Base-by-base conservation (phyloP, 1,140 invertebrate genomes). In the Zaprionus gabonicus region DNA sequence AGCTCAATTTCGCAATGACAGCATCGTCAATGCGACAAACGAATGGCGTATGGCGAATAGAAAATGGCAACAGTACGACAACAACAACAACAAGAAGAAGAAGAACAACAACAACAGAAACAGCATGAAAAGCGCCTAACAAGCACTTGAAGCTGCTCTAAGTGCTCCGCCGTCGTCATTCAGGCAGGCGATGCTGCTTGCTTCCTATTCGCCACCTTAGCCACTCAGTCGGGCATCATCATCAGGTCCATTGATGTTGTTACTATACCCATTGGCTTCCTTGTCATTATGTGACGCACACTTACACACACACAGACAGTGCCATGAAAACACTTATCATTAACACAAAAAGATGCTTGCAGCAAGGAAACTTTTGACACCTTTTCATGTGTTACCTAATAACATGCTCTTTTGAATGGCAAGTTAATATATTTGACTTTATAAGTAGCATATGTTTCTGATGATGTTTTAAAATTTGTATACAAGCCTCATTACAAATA, bases 1-100 rank as follows among this genome's bases (percentile, higher is more conserved):
- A 87, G 84, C 84, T 87, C 84, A 88, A 87, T 87, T 87, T 82
- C 84, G 77, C 74, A 88, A 78, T 88, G 83, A 88, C 84, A 88
- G 83, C 84, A 76, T 55, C 83, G 75, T 82, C 83, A 87, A 82
- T 82, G 70, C 58, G 70, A 58, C 66, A 71, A 66, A 71, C 69
- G 73, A 76, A 66, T 62, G 58, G 80, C 56, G 58, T 23, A 51
- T 51, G 20, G 46, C 20, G 20, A 51, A 51, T 25, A 20, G 3
- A n/a, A 69, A 69, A 68, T 80, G 63, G 77, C 28, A 44, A 34
- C 27, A 62, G 55, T 55, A 41, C 28, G 55, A 55, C 12, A 41
- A 5, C 20, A 44, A 38, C 25, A 77, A 63, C 46, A 36, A 20
- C 27, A 64, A 12, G 23, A 60, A 55, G 7, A 41, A 5, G 13